phyloP scores from a whole-genome alignment of 2,797 vertebrate species.

The Acrossocheilus wenchowensis region DNA sequence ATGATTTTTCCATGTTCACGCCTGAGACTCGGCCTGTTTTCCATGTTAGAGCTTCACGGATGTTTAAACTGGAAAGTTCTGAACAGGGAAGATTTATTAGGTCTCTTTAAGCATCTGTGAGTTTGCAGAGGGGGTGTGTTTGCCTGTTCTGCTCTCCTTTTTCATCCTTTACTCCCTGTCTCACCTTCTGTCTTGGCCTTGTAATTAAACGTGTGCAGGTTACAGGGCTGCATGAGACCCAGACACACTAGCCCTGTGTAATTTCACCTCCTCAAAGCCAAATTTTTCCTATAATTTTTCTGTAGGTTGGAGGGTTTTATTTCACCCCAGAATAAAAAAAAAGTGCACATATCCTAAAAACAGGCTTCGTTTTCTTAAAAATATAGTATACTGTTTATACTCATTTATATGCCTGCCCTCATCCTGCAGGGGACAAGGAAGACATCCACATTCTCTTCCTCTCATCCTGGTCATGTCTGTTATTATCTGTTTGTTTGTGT shows the following conservation, averaged over 20 bases:
- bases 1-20: conserved; percentile 5
- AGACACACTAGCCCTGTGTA: conserved; percentile 25
- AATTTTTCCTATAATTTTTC: not conserved
- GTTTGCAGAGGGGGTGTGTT: conserved; percentile 45
- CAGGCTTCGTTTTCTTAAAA: not conserved
- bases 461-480: not conserved
- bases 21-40: conserved; percentile 3
- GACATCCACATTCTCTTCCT: conserved; percentile 13
- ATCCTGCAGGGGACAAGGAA: conserved; percentile 30
- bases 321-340: not conserved
- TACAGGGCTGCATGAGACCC: conserved; percentile 28
- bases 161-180: conserved; percentile 50
- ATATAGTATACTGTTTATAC: not conserved
- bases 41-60: conserved; percentile 22
- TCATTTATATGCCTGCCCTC: not conserved
- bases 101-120: conserved; percentile 36
- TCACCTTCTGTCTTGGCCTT: conserved; percentile 55
- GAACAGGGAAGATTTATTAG: conserved; percentile 31
- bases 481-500: not conserved
- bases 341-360: not conserved
- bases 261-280: conserved; percentile 28
- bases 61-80: conserved; percentile 36
- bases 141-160: conserved; percentile 39
- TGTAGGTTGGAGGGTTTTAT: not conserved
- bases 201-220: conserved; percentile 59